Conservation (phyloP, 2,113 vertebrate species). For the Laticauda colubrina region DNA sequence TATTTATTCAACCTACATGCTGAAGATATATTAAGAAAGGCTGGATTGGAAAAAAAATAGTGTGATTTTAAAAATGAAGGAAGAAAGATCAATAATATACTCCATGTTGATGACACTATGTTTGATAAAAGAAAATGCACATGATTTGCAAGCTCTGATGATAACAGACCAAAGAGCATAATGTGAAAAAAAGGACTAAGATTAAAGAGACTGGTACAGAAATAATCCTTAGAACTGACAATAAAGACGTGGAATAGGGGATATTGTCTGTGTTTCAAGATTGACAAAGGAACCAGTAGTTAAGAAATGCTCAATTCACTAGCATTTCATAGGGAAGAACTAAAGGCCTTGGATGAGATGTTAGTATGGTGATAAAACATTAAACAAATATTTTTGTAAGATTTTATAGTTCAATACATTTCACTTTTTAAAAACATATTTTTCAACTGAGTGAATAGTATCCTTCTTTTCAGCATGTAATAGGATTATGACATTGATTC, state of each 20-base stretch:
- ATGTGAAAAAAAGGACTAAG: neutral
- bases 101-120: neutral
- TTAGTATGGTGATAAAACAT: constrained; percentile 33
- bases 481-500: constrained; percentile 75
- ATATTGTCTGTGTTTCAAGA: neutral
- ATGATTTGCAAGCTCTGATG: neutral
- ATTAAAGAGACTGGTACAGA: neutral
- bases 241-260: neutral
- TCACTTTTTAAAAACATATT: constrained; percentile 66
- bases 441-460: constrained; percentile 66
- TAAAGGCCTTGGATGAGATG: neutral
- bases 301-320: neutral
- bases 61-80: neutral
- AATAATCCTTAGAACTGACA: neutral
- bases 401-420: constrained; percentile 52
- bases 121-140: neutral
- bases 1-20: neutral
- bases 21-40: neutral
- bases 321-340: neutral
- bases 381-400: constrained; percentile 34
- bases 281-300: neutral
- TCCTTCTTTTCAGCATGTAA: constrained; percentile 70
- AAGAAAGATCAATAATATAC: neutral
- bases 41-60: neutral
- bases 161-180: neutral